A percentile compares a stretch with the other conserved stretches of the same genome.
phyloP scores from a whole-genome alignment of 2,888 invertebrate genomes.

The Gari tellinella region DNA sequence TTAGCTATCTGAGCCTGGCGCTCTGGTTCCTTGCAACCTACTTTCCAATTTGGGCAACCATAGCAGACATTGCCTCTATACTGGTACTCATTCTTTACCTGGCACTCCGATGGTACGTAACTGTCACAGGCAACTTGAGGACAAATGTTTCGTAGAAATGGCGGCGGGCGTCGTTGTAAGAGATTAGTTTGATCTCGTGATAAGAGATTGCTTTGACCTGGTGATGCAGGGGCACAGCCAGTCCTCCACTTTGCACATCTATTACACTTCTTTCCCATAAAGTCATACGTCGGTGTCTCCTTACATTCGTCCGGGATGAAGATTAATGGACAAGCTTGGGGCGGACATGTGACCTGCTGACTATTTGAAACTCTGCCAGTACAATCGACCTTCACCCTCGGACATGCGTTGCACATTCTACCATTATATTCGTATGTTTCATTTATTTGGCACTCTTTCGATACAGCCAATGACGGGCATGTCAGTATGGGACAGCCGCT shows the following conservation, averaged over 20 bases:
- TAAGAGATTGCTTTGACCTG: background rate
- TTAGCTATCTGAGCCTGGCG: conserved; percentile 11
- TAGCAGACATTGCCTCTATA: conserved; percentile 20
- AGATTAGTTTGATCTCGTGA: background rate
- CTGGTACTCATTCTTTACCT: conserved; percentile 13
- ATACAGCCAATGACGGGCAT: conserved; percentile 8
- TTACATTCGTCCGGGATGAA: conserved; percentile 26
- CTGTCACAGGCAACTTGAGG: conserved; percentile 25
- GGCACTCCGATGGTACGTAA: conserved; percentile 41
- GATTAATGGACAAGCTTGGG: background rate
- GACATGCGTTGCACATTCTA: conserved; percentile 28
- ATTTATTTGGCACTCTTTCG: conserved; percentile 23
- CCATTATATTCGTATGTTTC: conserved; percentile 20
- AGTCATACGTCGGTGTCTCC: conserved; percentile 8
- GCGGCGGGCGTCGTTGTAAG: background rate
- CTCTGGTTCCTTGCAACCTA: conserved; percentile 25
- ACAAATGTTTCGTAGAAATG: conserved; percentile 4
- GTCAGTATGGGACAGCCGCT: background rate
- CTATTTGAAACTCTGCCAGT: background rate
- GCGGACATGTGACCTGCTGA: conserved; percentile 32
- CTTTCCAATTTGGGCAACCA: conserved; percentile 29
- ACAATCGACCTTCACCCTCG: conserved; percentile 27
- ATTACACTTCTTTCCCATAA: conserved; percentile 17
- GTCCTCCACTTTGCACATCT: conserved; percentile 19
- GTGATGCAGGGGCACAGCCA: conserved; percentile 6